Conservation (phyloP, 2,113 vertebrate genomes). For the Oryzias melastigma region DNA sequence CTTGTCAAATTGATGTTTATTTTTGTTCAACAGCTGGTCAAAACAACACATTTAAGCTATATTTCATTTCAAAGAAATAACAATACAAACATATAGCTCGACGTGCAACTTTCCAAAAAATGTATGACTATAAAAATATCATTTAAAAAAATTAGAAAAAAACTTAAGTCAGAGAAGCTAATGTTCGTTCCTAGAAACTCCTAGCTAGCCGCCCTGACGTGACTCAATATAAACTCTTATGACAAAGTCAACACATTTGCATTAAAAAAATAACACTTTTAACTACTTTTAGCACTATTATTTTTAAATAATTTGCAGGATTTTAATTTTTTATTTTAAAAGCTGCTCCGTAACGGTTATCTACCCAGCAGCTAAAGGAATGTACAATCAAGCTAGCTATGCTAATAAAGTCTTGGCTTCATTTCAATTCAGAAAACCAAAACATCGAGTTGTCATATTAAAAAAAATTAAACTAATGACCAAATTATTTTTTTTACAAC, state of each 20-base stretch:
- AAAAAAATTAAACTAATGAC: no score
- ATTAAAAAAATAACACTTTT: no score
- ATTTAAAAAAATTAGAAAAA: not conserved
- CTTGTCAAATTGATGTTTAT: no score
- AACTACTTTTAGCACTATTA: not conserved
- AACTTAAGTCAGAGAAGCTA: not conserved
- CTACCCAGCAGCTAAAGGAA: not conserved
- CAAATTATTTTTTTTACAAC: not conserved
- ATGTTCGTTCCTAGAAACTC: no score
- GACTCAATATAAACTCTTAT: not conserved
- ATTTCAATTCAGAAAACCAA: not conserved
- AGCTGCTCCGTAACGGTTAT: no score
- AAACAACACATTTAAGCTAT: no score
- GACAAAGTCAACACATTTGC: not conserved
- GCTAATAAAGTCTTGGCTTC: conserved; percentile 4
- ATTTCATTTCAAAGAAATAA: no score
- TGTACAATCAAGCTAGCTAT: conserved; percentile 25
- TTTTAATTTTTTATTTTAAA: no score
- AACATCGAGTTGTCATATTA: not conserved
- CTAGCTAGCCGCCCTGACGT: not conserved
- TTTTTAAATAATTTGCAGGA: not conserved
- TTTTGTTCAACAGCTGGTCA: no score
- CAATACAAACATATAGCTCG: no score
- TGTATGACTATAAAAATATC: no score
- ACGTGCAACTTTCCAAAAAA: no score